Percentiles rank a stretch among this genome's conserved stretches.
Evolutionary conservation across 2,797 vertebrate genomes (phyloP).

Genomic region (Myripristis murdjan): DNA sequence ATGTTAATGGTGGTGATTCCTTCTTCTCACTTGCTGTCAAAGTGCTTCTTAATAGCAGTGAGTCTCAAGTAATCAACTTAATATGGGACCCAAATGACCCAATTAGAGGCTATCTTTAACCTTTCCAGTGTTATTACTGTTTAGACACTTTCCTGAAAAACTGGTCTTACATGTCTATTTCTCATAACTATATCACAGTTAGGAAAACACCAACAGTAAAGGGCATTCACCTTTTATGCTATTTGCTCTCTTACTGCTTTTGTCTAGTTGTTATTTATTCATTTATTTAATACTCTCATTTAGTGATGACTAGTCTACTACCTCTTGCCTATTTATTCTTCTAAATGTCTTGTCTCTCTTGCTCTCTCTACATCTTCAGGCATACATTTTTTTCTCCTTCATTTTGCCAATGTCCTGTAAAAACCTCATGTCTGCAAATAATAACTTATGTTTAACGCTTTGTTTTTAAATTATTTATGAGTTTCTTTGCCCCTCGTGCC

Average conservation of each 20-base stretch:
- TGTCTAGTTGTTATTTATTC: slow-evolving; percentile 1
- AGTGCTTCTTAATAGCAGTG: no score
- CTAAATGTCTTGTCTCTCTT: slow-evolving; percentile 16
- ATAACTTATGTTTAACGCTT: neutral
- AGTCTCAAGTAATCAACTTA: neutral
- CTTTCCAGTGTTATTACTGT: neutral
- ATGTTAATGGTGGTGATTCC: no score
- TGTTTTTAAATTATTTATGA: slow-evolving; percentile 1
- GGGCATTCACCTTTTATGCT: neutral
- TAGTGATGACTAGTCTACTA: neutral
- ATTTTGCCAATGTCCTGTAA: slow-evolving; percentile 22
- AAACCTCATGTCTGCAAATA: slow-evolving; percentile 10
- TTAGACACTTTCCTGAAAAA: neutral
- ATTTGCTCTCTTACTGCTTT: neutral
- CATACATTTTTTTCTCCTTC: neutral
- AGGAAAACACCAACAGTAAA: no score
- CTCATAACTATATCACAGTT: neutral
- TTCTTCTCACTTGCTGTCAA: slow-evolving; percentile 14
- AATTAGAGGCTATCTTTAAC: neutral
- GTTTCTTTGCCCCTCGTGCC: neutral
- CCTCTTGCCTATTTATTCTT: neutral
- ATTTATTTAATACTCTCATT: slow-evolving; percentile 23
- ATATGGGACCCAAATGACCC: slow-evolving; percentile 9
- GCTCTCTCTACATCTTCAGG: neutral
- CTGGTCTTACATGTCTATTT: neutral